Conservation (phyloP, 2,113 vertebrate species). For the Centrocercus urophasianus region DNA sequence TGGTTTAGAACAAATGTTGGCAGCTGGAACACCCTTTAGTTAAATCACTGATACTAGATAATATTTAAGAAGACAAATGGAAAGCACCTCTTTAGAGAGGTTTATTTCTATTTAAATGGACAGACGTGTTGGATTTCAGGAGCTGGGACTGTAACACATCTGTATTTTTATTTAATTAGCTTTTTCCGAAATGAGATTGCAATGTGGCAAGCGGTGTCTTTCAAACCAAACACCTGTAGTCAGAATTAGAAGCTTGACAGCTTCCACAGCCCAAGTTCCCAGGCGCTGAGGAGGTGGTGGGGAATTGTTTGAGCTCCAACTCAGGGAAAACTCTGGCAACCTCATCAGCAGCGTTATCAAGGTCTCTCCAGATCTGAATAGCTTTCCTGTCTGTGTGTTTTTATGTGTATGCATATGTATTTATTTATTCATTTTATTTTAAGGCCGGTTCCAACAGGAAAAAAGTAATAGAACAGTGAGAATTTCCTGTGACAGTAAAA, state of each 20-base stretch:
- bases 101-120: neutral
- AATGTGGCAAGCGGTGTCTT: slow-evolving; percentile 55
- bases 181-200: slow-evolving; percentile 76
- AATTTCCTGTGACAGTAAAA: slow-evolving; percentile 73
- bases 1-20: neutral
- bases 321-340: slow-evolving; percentile 63
- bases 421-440: slow-evolving; percentile 72
- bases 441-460: slow-evolving; percentile 65
- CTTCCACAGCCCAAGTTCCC: neutral
- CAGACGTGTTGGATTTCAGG: slow-evolving; percentile 67
- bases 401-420: slow-evolving; percentile 62
- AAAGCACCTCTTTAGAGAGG: neutral
- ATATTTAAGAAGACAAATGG: slow-evolving; percentile 20
- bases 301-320: slow-evolving; percentile 42
- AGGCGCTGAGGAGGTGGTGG: neutral
- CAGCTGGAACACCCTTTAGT: neutral
- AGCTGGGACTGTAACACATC: slow-evolving; percentile 73
- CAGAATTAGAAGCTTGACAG: slow-evolving; percentile 60
- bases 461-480: slow-evolving; percentile 78
- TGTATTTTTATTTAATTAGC: slow-evolving; percentile 81
- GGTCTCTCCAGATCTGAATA: slow-evolving; percentile 69
- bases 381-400: slow-evolving; percentile 78
- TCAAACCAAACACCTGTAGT: slow-evolving; percentile 74
- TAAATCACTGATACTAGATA: slow-evolving; percentile 61
- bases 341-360: slow-evolving; percentile 76